Evolutionary conservation across 2,888 invertebrate species (phyloP).

Genomic region (Temnothorax unifasciatus): DNA sequence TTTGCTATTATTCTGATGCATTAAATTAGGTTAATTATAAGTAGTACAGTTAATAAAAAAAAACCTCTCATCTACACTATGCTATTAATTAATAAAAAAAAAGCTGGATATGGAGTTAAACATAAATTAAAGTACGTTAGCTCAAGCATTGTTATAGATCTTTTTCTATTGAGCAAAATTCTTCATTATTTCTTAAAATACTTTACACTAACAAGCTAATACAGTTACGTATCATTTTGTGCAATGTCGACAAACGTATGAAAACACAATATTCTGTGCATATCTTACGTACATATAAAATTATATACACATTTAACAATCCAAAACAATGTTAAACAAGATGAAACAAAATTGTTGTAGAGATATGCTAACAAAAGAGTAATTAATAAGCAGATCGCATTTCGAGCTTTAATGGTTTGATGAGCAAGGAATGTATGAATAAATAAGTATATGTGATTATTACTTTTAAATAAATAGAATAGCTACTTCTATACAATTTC

Average conservation of each 20-base stretch:
- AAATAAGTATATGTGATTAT: constrained; percentile 58
- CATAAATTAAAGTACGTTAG: constrained; percentile 36
- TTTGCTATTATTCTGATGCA: constrained; percentile 12
- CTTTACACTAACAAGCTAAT: constrained; percentile 14
- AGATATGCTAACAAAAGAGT: background rate
- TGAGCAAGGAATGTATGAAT: constrained; percentile 68
- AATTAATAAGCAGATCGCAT: constrained; percentile 21
- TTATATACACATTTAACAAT: constrained; percentile 33
- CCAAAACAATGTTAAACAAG: constrained; percentile 31
- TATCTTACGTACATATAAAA: constrained; percentile 9
- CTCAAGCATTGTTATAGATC: constrained; percentile 23
- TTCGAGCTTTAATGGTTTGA: constrained; percentile 37
- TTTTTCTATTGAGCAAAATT: constrained; percentile 43
- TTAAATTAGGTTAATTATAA: constrained; percentile 22
- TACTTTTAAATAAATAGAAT: constrained; percentile 57
- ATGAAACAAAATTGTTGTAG: constrained; percentile 9
- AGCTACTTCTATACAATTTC: constrained; percentile 6
- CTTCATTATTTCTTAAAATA: constrained; percentile 18
- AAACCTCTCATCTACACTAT: background rate
- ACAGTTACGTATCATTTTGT: constrained; percentile 20
- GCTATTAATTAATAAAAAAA: constrained; percentile 28
- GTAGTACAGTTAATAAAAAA: background rate
- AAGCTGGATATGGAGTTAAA: background rate
- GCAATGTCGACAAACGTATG: constrained; percentile 23
- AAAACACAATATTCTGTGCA: constrained; percentile 1